Evolutionary conservation across 2,113 vertebrate genomes (phyloP).

Genomic region (Tragelaphus imberbis): DNA sequence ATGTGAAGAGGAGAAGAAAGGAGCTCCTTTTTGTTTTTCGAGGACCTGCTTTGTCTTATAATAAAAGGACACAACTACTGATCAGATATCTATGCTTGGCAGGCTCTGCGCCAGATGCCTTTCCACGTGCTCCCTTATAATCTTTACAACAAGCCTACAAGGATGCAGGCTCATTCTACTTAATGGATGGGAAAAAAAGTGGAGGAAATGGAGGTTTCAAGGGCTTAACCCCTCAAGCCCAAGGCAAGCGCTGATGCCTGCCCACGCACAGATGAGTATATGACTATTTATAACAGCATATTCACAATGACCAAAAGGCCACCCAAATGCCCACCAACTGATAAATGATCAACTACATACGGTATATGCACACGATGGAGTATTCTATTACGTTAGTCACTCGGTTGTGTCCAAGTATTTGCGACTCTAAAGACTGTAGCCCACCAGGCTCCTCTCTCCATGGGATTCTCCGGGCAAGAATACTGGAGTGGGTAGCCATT

Average conservation of each 20-base stretch:
- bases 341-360: neutral
- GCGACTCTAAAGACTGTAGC: neutral
- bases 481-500: neutral
- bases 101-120: rapidly evolving
- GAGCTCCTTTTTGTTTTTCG: neutral
- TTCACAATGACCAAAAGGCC: neutral
- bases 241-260: neutral
- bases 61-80: neutral
- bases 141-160: neutral
- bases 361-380: neutral
- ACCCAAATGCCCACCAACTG: neutral
- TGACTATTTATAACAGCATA: neutral
- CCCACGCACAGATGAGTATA: neutral
- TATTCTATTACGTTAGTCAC: neutral
- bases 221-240: neutral
- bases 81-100: neutral
- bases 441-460: neutral
- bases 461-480: neutral
- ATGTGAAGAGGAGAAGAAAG: neutral
- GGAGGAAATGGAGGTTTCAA: neutral
- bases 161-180: neutral
- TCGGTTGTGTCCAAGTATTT: neutral
- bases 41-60: neutral
- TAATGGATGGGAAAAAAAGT: neutral
- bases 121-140: neutral